A percentile compares a stretch with the other conserved stretches of the same genome.
Conservation (phyloP, 2,113 vertebrate genomes). For the Elephas maximus region DNA sequence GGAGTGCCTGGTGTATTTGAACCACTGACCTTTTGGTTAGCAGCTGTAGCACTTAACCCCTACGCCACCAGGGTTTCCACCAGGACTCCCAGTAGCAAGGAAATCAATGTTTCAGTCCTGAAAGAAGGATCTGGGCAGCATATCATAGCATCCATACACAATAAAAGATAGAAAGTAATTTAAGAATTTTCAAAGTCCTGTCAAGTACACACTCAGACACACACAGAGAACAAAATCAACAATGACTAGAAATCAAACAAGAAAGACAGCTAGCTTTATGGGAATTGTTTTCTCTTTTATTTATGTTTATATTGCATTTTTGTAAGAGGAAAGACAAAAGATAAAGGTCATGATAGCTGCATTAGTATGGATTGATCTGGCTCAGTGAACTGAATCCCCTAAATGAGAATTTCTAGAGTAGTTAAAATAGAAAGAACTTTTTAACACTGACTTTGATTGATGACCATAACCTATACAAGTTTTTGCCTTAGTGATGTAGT, state of each 20-base stretch:
- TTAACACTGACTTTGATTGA: conserved; percentile 81
- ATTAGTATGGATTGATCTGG: conserved; percentile 83
- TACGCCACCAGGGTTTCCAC: too few relatives aligned
- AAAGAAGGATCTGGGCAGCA: not conserved
- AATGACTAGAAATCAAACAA: conserved; percentile 62
- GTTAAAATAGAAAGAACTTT: conserved; percentile 81
- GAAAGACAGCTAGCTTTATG: conserved; percentile 80
- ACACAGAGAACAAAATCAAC: conserved; percentile 16
- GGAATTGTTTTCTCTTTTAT: conserved; percentile 81
- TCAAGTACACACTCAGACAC: not conserved
- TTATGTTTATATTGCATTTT: conserved; percentile 85
- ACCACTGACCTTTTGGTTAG: too few relatives aligned
- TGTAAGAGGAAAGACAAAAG: conserved; percentile 82
- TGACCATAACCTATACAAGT: conserved; percentile 81
- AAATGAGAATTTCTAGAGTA: conserved; percentile 80
- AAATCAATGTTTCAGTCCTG: not conserved
- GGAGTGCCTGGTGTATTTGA: too few relatives aligned
- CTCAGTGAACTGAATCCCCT: conserved; percentile 81
- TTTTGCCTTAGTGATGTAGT: conserved; percentile 68
- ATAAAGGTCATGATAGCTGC: conserved; percentile 82
- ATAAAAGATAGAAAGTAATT: not conserved
- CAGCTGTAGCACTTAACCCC: too few relatives aligned
- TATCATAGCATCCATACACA: not conserved
- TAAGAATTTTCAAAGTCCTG: conserved; percentile 6
- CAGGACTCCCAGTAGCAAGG: rapidly evolving